Base-by-base conservation (phyloP, 1,140 invertebrate genomes). In the Drosophila pruinosa region DNA sequence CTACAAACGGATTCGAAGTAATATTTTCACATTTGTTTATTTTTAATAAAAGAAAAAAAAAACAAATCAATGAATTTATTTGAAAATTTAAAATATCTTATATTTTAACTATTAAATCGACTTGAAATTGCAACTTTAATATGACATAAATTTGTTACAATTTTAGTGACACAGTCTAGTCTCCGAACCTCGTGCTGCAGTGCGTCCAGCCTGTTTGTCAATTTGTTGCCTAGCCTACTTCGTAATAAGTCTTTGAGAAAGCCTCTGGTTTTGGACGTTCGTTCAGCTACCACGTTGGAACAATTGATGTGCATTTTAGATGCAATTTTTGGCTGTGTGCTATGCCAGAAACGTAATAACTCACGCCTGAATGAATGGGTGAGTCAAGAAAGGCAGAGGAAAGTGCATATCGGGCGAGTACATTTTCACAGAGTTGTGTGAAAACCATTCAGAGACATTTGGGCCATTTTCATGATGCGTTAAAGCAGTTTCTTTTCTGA, bases 231-330 rank as follows among this genome's bases (percentile, higher is more conserved):
- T 10, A 38, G 43, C 36, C 57, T 59, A 82, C 61, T 63, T 61
- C 52, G 63, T 59, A 62, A 74, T 71, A 78, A 8, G 19, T 36
- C 24, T 17, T 41, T 54, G 72, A 41, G 22, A 31, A 19, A 31
- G 63, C 10, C 26, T 45, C 70, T 54, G 38, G 28, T 36, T 45
- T 26, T 50, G 8, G 36, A 34, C 36, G 10, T 8, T 19, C 7
- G 22, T 22, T 14, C 58, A 24, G 7, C 8, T 8, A 14, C 14
- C 24, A 10, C 14, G 4, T 48, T 58, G 36, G 24, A 67, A 50
- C 53, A 72, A 72, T 80, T 53, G 45, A 48, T 63, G 45, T 78
- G 56, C 72, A 80, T 75, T 54, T 72, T 19, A 62, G 21, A 63
- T 58, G 52, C 56, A 65, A 81, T 73, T 65, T 63, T 26, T 53